Percentiles rank a stretch among this genome's conserved stretches.
phyloP scores from a whole-genome alignment of 2,888 invertebrate species.

The Crematogaster levior region DNA sequence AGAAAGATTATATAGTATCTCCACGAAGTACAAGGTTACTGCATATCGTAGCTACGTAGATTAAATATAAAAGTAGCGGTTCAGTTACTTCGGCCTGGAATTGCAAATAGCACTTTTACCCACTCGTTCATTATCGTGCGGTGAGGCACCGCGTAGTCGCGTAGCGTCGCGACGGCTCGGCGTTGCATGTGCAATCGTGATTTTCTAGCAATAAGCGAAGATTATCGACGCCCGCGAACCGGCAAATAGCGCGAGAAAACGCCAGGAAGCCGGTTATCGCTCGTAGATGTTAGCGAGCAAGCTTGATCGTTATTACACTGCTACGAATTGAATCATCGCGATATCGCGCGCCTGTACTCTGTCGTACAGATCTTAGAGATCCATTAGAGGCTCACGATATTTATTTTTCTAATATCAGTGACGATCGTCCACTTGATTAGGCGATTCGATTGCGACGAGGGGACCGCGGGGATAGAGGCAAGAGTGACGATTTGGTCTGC shows the following conservation, averaged over 20 bases:
- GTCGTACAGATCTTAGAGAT: slow-evolving; percentile 20
- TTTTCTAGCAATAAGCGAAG: slow-evolving; percentile 51
- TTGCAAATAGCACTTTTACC: neutral
- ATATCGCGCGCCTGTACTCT: slow-evolving; percentile 15
- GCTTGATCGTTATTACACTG: slow-evolving; percentile 33
- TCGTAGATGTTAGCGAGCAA: slow-evolving; percentile 36
- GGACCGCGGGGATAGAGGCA: neutral
- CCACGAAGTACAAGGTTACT: neutral
- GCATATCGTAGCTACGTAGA: neutral
- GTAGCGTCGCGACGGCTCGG: neutral
- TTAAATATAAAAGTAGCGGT: neutral
- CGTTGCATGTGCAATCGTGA: slow-evolving; percentile 50
- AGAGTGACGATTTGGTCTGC: neutral
- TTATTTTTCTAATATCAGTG: slow-evolving; percentile 41
- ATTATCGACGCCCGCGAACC: slow-evolving; percentile 47
- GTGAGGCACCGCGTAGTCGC: neutral
- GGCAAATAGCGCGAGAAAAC: slow-evolving; percentile 10
- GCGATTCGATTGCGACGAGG: neutral
- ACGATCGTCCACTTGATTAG: slow-evolving; percentile 15
- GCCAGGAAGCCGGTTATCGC: slow-evolving; percentile 23
- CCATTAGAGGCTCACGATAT: slow-evolving; percentile 8
- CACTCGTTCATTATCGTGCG: neutral
- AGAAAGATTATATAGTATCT: neutral
- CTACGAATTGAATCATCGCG: slow-evolving; percentile 34
- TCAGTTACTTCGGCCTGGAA: neutral